A percentile compares a stretch with the other conserved stretches of the same genome.
phyloP scores from a whole-genome alignment of 2,113 vertebrate genomes.

The Emydura subglobosa region DNA sequence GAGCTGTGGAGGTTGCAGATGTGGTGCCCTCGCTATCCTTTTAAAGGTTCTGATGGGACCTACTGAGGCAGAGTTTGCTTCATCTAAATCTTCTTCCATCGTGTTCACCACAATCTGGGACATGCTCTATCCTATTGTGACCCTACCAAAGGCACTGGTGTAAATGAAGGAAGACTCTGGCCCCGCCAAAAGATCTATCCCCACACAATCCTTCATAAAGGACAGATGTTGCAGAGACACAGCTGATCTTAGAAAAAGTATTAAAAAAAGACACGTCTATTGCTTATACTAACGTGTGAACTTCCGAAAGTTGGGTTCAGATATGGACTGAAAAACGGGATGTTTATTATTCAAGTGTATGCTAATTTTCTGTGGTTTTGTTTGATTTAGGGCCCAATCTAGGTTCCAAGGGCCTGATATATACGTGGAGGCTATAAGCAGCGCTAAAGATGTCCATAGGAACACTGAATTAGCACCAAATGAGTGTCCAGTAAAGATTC shows the following conservation, averaged over 20 bases:
- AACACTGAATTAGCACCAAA: fast-evolving
- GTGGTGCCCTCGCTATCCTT: neutral
- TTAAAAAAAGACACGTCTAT: fast-evolving
- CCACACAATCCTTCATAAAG: neutral
- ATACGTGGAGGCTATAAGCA: neutral
- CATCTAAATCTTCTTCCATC: neutral
- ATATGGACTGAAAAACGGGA: neutral
- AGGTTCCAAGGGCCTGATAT: neutral
- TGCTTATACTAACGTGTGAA: neutral
- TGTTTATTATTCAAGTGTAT: neutral
- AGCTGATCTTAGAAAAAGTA: neutral
- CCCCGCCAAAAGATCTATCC: neutral
- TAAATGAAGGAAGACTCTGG: neutral
- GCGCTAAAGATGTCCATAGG: neutral
- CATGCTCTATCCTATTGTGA: neutral
- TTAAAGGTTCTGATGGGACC: neutral
- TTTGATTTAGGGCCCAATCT: neutral
- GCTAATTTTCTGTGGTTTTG: neutral
- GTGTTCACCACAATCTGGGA: neutral
- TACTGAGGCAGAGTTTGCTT: neutral
- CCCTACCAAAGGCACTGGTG: fast-evolving
- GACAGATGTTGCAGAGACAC: fast-evolving
- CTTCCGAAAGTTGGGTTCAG: neutral
- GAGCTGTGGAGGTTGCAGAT: neutral
- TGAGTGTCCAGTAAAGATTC: fast-evolving